phyloP scores from a whole-genome alignment of 2,113 vertebrate genomes.

The Sylvia atricapilla region DNA sequence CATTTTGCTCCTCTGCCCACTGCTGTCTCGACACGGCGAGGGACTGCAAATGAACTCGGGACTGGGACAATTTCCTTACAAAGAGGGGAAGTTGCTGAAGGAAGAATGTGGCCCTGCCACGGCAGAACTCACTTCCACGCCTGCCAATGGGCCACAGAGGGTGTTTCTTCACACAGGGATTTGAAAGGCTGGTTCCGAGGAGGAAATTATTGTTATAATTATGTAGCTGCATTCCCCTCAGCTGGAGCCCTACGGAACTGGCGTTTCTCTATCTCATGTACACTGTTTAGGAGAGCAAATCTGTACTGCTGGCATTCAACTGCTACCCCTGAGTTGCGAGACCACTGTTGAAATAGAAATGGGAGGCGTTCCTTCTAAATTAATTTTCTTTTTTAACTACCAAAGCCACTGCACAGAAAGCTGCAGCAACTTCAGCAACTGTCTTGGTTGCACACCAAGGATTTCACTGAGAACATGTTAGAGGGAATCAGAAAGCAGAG shows the following conservation, averaged over 20 bases:
- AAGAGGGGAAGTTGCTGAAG: not conserved
- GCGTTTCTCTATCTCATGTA: not conserved
- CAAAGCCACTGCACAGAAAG: conserved; percentile 63
- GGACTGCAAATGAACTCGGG: rapidly evolving
- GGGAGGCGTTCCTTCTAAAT: conserved; percentile 45
- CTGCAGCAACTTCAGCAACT: conserved; percentile 71
- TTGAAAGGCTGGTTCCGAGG: not conserved
- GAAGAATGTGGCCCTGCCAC: not conserved
- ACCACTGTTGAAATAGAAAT: conserved; percentile 33
- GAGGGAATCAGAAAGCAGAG: conserved; percentile 79
- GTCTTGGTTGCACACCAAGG: conserved; percentile 78
- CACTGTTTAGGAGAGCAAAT: not conserved
- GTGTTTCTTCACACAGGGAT: not conserved
- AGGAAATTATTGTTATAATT: not conserved
- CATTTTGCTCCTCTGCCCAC: not conserved
- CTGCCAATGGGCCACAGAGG: rapidly evolving
- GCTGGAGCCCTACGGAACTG: not conserved
- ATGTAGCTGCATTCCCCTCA: not conserved
- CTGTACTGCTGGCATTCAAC: not conserved
- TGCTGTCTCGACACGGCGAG: rapidly evolving
- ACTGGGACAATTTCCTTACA: not conserved
- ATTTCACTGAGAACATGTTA: conserved; percentile 76
- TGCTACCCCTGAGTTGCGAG: not conserved
- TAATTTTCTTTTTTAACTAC: conserved; percentile 63
- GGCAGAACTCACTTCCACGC: rapidly evolving